phyloP scores from a whole-genome alignment of 2,113 vertebrate species.

The Aptenodytes patagonicus region DNA sequence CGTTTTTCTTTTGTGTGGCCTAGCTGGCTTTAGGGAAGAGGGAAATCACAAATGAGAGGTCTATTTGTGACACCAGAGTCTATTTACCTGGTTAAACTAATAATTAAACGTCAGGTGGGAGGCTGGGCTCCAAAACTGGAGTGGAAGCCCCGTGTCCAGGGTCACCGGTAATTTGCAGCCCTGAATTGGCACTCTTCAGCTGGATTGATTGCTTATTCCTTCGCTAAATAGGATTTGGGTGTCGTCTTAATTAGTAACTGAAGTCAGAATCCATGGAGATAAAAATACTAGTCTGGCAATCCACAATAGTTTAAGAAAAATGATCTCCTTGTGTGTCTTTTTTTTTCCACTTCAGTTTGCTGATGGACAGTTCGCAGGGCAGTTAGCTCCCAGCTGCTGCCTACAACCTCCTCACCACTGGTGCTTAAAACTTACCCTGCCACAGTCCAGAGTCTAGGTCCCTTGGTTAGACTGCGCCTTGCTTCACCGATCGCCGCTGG shows the following conservation, averaged over 20 bases:
- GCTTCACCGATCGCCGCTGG: not conserved
- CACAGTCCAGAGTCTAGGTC: not conserved
- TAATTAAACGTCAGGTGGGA: not conserved
- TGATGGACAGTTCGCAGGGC: not conserved
- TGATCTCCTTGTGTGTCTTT: not conserved
- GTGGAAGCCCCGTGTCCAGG: rapidly evolving
- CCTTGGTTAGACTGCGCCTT: not conserved
- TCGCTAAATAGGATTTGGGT: not conserved
- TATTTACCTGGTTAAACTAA: not conserved
- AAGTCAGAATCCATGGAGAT: not conserved
- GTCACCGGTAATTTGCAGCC: not conserved
- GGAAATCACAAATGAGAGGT: not conserved
- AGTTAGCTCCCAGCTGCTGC: not conserved
- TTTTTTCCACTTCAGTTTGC: not conserved
- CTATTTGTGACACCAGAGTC: rapidly evolving
- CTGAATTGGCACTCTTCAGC: rapidly evolving
- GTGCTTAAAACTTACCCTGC: not conserved
- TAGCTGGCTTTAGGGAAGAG: not conserved
- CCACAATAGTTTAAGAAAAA: not conserved
- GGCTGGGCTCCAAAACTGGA: not conserved
- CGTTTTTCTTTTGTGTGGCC: not conserved
- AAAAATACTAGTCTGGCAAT: not conserved
- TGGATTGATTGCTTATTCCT: not conserved
- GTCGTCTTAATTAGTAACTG: not conserved
- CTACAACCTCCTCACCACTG: not conserved